Evolutionary conservation across 2,888 invertebrate genomes (phyloP).

Genomic region (Drosophila prostipennis): DNA sequence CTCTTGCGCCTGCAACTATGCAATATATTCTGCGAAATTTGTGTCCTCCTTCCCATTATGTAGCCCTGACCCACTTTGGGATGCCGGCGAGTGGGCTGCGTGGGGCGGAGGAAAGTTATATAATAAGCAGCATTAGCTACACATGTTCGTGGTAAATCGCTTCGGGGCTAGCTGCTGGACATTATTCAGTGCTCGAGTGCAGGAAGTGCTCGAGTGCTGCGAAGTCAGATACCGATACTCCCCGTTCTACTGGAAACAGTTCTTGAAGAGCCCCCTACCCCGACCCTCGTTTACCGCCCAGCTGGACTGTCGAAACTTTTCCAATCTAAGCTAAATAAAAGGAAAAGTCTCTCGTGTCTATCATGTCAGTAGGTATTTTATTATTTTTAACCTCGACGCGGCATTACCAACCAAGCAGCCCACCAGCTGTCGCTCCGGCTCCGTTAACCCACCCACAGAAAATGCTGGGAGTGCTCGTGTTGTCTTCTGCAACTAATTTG

Average conservation of each 20-base stretch:
- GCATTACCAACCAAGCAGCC: conserved; percentile 19
- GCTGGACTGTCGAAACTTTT: conserved; percentile 78
- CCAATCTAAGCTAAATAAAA: conserved; percentile 81
- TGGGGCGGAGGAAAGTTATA: conserved; percentile 44
- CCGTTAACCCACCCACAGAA: conserved; percentile 37
- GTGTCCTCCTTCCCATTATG: conserved; percentile 43
- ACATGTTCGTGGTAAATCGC: conserved; percentile 52
- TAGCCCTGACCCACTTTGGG: conserved; percentile 61
- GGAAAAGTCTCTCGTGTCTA: conserved; percentile 79
- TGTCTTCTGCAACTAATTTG: conserved; percentile 81
- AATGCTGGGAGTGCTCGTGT: conserved; percentile 34
- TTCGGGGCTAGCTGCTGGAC: conserved; percentile 20
- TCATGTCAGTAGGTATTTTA: conserved; percentile 80
- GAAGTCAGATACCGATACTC: conserved; percentile 42
- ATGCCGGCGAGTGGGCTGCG: not conserved
- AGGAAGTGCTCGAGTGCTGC: conserved; percentile 57
- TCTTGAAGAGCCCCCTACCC: not conserved
- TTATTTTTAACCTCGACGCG: conserved; percentile 70
- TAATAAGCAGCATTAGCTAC: conserved; percentile 70
- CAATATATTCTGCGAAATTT: conserved; percentile 69
- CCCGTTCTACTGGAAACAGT: not conserved
- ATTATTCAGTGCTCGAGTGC: conserved; percentile 48
- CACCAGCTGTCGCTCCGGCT: conserved; percentile 17
- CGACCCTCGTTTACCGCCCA: conserved; percentile 24
- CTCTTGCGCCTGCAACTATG: conserved; percentile 72